These are phyloP conservation scores for Sciaenops ocellatus DNA, from an alignment of 2,797 vertebrate species.

Conservation along the genomic window DNA sequence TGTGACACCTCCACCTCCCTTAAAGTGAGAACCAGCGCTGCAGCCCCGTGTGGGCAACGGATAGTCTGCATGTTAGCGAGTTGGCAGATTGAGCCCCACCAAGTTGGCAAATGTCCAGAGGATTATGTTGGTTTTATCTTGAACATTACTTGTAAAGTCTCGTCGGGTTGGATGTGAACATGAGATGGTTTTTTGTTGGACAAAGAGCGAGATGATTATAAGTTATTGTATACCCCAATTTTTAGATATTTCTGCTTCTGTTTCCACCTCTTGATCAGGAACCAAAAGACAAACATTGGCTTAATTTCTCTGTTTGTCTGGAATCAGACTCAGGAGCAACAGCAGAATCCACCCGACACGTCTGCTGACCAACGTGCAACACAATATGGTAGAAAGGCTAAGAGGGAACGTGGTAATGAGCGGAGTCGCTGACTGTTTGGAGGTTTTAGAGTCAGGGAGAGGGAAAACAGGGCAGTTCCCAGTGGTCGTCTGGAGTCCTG, in stretches of 20 bases:
- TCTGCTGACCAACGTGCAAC: slow-evolving; percentile 50
- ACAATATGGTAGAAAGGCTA: slow-evolving; percentile 40
- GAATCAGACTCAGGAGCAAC: slow-evolving; percentile 37
- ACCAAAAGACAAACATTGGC: slow-evolving; percentile 36
- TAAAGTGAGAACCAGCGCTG: slow-evolving; percentile 70
- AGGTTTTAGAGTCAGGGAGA: slow-evolving; percentile 54
- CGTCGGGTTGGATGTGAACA: slow-evolving; percentile 24
- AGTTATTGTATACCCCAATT: slow-evolving; percentile 8
- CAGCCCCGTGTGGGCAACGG: slow-evolving; percentile 43
- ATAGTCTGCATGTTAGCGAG: slow-evolving; percentile 59
- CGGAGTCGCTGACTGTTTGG: slow-evolving; percentile 64
- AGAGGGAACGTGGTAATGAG: slow-evolving; percentile 47
- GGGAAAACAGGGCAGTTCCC: slow-evolving; percentile 72
- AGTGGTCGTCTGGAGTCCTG: slow-evolving; percentile 61
- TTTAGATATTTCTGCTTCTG: slow-evolving; percentile 32
- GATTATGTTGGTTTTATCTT: slow-evolving; percentile 49
- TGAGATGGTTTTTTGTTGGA: slow-evolving; percentile 25
- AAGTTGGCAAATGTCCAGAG: slow-evolving; percentile 30
- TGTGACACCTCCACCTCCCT: slow-evolving; percentile 73
- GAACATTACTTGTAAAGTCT: slow-evolving; percentile 35
- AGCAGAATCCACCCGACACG: slow-evolving; percentile 36
- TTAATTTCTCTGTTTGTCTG: slow-evolving; percentile 46
- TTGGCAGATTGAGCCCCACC: slow-evolving; percentile 36
- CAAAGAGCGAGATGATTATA: slow-evolving; percentile 27
- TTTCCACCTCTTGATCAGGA: slow-evolving; percentile 16